Evolutionary conservation across 2,797 vertebrate species (phyloP).

Genomic region (Parotocinclus haroldoi): DNA sequence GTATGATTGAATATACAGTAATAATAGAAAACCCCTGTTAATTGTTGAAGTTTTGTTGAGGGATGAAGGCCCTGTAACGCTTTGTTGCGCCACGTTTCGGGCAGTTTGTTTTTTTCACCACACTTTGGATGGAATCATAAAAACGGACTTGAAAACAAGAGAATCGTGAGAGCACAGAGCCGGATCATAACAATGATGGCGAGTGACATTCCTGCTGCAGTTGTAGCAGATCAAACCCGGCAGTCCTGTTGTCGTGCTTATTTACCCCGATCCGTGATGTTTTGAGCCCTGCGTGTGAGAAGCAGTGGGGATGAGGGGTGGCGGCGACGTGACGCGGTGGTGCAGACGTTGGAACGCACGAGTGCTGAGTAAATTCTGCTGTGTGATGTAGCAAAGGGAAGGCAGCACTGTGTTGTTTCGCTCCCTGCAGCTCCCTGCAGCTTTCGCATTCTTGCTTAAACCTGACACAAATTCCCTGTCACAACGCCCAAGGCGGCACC

Average conservation of each 20-base stretch:
- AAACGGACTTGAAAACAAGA: too few species aligned
- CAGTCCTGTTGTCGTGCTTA: not conserved
- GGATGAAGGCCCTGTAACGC: not conserved
- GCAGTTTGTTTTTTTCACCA: too few species aligned
- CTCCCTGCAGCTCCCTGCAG: conserved; percentile 28
- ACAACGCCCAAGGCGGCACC: conserved; percentile 65
- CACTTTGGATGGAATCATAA: not conserved
- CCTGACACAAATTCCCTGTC: conserved; percentile 74
- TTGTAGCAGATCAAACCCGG: not conserved
- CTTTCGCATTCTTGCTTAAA: conserved; percentile 62
- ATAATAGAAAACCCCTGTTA: too few species aligned
- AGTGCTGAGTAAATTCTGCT: conserved; percentile 15
- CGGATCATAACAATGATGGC: not conserved
- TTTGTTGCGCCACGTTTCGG: not conserved
- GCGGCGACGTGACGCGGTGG: not conserved
- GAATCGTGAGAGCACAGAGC: not conserved
- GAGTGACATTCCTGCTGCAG: not conserved
- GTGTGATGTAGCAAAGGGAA: conserved; percentile 32
- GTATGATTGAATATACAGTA: too few species aligned
- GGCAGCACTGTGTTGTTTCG: conserved; percentile 6
- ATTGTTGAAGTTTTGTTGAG: not conserved
- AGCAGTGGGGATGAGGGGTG: not conserved
- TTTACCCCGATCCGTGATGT: conserved; percentile 1
- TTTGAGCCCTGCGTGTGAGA: not conserved
- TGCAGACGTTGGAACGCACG: conserved; percentile 10